Conservation (phyloP, 2,797 vertebrate species). For the Peromyscus nudipes region DNA sequence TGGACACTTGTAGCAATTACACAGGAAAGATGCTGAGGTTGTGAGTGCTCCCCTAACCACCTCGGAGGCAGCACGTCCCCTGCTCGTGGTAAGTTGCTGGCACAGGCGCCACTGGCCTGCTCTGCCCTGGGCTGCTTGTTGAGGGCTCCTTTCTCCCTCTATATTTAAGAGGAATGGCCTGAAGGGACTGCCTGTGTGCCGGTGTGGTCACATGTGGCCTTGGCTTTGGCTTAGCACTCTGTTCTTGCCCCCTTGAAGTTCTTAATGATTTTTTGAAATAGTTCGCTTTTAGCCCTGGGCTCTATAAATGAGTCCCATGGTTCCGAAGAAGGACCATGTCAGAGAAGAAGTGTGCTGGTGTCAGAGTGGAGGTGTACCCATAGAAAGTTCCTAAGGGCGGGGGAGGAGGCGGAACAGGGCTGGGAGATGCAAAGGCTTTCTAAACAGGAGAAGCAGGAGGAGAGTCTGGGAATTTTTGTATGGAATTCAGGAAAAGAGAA, state of each 20-base stretch:
- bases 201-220: neutral
- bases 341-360: neutral
- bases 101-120: fast-evolving
- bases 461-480: neutral
- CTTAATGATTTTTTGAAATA: neutral
- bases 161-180: neutral
- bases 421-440: neutral
- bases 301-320: neutral
- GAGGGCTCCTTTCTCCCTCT: neutral
- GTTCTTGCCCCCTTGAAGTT: neutral
- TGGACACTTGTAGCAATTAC: neutral
- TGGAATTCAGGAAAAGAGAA: neutral
- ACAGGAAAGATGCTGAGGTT: neutral
- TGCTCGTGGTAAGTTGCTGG: neutral
- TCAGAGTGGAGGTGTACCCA: too few relatives aligned
- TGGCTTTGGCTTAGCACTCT: neutral
- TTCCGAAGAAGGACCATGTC: neutral
- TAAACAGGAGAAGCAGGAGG: neutral
- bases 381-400: fast-evolving
- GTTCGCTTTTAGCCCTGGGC: neutral
- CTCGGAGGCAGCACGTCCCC: neutral
- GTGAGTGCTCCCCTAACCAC: too few relatives aligned
- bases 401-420: neutral
- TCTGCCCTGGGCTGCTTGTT: neutral
- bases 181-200: fast-evolving